Evolutionary conservation across 2,113 vertebrate genomes (phyloP).

Genomic region (Corydoras maculifer): DNA sequence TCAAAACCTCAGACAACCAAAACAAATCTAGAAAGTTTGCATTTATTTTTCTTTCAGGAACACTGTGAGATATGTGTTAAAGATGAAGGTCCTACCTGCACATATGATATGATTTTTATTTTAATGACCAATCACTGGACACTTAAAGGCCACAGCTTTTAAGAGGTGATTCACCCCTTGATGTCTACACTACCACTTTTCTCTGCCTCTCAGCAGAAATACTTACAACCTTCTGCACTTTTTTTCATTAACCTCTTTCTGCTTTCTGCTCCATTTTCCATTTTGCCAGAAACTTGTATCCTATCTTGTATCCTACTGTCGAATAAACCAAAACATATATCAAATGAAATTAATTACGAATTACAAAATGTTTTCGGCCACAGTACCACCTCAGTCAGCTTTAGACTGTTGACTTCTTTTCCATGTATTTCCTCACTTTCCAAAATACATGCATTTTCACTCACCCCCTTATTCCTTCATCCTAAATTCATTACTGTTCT

Average conservation of each 20-base stretch:
- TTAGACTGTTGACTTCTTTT: neutral
- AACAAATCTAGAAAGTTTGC: no score
- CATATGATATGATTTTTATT: slow-evolving; percentile 27
- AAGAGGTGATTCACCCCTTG: slow-evolving; percentile 58
- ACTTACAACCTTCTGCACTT: neutral
- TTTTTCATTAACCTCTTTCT: neutral
- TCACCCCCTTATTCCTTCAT: neutral
- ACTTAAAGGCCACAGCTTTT: slow-evolving; percentile 65
- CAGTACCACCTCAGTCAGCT: neutral
- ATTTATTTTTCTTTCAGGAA: neutral
- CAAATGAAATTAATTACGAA: no score
- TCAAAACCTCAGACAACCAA: no score
- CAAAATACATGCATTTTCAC: neutral
- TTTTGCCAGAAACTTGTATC: neutral
- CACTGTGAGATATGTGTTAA: slow-evolving; percentile 1
- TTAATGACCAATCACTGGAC: slow-evolving; percentile 49
- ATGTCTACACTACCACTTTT: slow-evolving; percentile 41
- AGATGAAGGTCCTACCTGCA: slow-evolving; percentile 8
- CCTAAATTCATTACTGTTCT: neutral
- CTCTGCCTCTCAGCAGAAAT: slow-evolving; percentile 13
- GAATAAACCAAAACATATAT: neutral
- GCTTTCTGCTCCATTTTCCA: neutral
- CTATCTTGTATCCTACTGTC: neutral
- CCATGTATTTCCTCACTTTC: neutral
- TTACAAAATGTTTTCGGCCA: no score